Evolutionary conservation across 2,797 vertebrate species (phyloP), one percentile per base, ranked within the genome.

Genomic region (Anabas testudineus): DNA sequence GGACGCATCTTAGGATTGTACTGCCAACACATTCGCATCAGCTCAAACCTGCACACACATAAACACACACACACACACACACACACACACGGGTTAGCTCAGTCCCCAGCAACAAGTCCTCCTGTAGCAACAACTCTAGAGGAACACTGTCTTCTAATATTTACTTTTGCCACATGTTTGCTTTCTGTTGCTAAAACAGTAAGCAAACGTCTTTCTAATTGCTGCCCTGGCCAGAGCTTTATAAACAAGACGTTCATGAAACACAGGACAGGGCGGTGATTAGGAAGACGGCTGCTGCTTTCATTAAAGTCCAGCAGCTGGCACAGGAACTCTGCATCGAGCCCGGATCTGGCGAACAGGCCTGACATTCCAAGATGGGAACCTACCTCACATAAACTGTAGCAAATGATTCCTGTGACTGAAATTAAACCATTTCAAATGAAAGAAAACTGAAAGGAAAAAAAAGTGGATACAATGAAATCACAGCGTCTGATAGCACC

Each of bases 11-110:
- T 98, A 0, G 97, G 97, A 74, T 99, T 99, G 94, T 96, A 99
- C 90, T 99, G 98, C 98, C 98, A 99, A 90, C 98, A 99, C 96
- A 98, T 96, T 45, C 97, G 95, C 98, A 99, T 99, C 88, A 99
- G 76, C 39, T 99, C 97, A 1, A 98, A 99, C 90, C 97, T 99
- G 74, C 9, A 43, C 24, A 71, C 32, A 66, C 18, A 71, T 32
- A 61, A 39, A 69, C 28, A 63, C 19, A 56, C 45, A 68, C 36
- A 82, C 26, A 83, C n/a, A 62, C 21, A 48, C 10, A 64, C 3
- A 61, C 46, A 54, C 3, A 61, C 46, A 56, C 15, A 61, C 5
- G 49, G 34, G 55, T 72, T 45, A 75, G 43, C 30, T 61, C 46
- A 57, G 43, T 57, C 36, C 26, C 67, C 55, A 71, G 61, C 59